A percentile compares a stretch with the other conserved stretches of the same genome.
phyloP scores from a whole-genome alignment of 2,113 vertebrate genomes.

The Xenus cinereus region DNA sequence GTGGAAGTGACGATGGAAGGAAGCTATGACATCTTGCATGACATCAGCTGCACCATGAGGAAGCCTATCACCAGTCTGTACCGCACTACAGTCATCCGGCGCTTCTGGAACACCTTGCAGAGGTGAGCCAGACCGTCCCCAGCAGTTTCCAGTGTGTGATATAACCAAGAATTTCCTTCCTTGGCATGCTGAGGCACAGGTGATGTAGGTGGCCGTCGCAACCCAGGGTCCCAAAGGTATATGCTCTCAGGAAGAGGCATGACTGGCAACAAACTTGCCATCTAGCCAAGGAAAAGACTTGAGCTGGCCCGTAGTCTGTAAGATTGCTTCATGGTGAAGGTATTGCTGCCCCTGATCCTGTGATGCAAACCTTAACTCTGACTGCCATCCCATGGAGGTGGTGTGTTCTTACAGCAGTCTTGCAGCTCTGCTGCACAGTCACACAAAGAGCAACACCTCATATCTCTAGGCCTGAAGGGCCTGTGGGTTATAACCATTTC shows the following conservation, averaged over 20 bases:
- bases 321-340: not conserved
- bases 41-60: conserved; percentile 96
- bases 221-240: not conserved
- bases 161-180: not conserved
- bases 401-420: not conserved
- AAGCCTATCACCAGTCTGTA: conserved; percentile 96
- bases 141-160: not conserved
- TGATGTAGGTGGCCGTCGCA: not conserved
- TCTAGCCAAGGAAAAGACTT: not conserved
- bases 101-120: conserved; percentile 98
- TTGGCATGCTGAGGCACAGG: not conserved
- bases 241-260: not conserved
- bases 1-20: conserved; percentile 99
- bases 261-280: not conserved
- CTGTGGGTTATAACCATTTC: not conserved
- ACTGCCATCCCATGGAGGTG: not conserved
- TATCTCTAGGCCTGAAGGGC: not conserved
- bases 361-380: not conserved
- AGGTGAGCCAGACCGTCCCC: conserved; percentile 73
- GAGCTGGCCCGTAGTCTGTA: not conserved
- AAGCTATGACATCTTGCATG: conserved; percentile 96
- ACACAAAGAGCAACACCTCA: not conserved
- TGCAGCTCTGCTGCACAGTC: not conserved
- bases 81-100: conserved; percentile 93
- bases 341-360: not conserved